These are phyloP conservation scores for Ascidia mentula DNA, from an alignment of 23 tunicate species.

Conservation along the genomic window DNA sequence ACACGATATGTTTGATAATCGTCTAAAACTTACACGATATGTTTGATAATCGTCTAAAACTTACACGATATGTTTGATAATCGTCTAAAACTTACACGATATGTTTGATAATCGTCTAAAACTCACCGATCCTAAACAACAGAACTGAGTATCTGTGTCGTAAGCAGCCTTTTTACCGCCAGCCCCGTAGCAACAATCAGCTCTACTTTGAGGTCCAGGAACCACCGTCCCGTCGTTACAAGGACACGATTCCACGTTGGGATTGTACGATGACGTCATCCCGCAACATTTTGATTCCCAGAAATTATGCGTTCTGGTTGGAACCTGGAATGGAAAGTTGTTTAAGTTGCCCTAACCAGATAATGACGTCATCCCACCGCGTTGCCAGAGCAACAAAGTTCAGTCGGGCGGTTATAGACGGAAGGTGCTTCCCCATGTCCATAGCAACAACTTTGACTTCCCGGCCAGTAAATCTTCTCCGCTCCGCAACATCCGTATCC, in stretches of 20 bases:
- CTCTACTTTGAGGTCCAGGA: background rate
- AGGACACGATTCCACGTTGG: slow-evolving; percentile 32
- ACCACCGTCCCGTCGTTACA: slow-evolving; percentile 28
- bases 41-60: no score
- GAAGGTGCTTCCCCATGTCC: slow-evolving; percentile 20
- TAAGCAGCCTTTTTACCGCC: background rate
- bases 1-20: no score
- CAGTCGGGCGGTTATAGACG: background rate
- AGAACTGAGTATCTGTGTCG: slow-evolving; percentile 24
- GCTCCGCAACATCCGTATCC: slow-evolving; percentile 41
- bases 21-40: no score
- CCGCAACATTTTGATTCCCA: slow-evolving; percentile 26
- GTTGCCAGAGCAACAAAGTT: slow-evolving; percentile 24
- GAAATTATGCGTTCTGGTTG: background rate
- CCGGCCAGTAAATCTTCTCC: slow-evolving; percentile 3
- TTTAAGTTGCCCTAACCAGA: background rate
- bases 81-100: no score
- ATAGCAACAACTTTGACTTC: slow-evolving; percentile 32
- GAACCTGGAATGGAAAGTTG: background rate
- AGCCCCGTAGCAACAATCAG: slow-evolving; percentile 16
- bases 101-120: no score
- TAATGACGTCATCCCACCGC: background rate
- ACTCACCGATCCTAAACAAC: slow-evolving; percentile 39
- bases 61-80: no score
- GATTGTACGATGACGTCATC: slow-evolving; percentile 2